Base-by-base conservation (phyloP, 2,113 vertebrate species). In the Thymallus thymallus region DNA sequence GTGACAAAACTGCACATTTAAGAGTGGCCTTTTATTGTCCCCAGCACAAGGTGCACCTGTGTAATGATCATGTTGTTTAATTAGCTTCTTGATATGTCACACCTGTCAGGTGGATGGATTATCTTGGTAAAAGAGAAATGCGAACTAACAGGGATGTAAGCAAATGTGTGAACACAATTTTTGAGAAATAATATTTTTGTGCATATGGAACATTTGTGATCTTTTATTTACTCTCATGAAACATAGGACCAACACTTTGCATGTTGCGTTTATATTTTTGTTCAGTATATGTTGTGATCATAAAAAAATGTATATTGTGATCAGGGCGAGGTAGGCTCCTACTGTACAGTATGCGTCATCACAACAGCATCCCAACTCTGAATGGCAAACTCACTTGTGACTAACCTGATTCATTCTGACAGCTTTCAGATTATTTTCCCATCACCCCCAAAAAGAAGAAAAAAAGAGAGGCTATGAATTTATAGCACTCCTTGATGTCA, bases 391-490 rank as follows among this genome's bases (percentile, higher is more conserved):
- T 84, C 67, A 10, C 68, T 78, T 79, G 81, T 64, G 62, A 86
- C 84, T 85, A 84, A 82, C 75, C 71, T 85, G 77, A 88, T 86
- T 86, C 82, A 75, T 79, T 83, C 75, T 81, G 86, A 85, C 85
- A 87, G 83, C 85, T 85, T 85, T 87, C 86, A 88, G 82, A 88
- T 85, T 82, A 84, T 87, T 80, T 88, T 76, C 73, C 64, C 84
- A 88, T 86, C 80, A 84, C 81, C 75, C 66, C 48, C 30, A 63
- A 79, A 76, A 23, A 76, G 60, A 73, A 72, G 35, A 74, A 80
- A 78, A 30, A 64, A 76, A 48, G 13, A 58, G 66, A 71, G 66
- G 51, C 74, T 65, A 74, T 69, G 76, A 79, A 86, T 86, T 56
- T 71, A 56, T 77, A 75, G 61, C 22, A 61, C 63, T 64, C 60